A percentile compares a stretch with the other conserved stretches of the same genome.
Conservation (phyloP, 2,797 vertebrate species). For the Chaetodon trifasciatus region DNA sequence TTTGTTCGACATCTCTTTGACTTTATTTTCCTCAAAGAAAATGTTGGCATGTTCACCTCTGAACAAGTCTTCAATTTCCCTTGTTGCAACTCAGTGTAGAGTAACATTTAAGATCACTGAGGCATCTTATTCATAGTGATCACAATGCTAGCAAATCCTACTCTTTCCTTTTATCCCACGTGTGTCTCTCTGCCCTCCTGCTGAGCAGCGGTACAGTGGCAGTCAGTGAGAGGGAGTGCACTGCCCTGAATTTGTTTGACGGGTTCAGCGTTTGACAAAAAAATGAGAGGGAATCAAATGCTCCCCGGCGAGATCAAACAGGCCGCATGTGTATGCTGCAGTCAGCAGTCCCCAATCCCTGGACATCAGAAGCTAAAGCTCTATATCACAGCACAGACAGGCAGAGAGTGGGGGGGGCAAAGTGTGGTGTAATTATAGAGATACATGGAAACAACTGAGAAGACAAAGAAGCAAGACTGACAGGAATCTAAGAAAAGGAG, state of each 20-base stretch:
- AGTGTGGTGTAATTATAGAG: constrained; percentile 3
- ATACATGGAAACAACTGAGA: background rate
- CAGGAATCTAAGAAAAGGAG: background rate
- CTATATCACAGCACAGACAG: constrained; percentile 6
- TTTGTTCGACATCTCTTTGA: constrained; percentile 2
- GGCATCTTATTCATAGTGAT: constrained; percentile 8
- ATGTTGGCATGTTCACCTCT: background rate
- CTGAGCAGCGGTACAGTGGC: constrained; percentile 12
- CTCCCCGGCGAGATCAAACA: constrained; percentile 56
- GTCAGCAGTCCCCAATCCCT: constrained; percentile 28
- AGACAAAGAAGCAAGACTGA: background rate
- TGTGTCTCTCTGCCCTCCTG: constrained; percentile 20
- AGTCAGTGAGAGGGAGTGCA: constrained; percentile 11
- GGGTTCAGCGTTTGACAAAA: constrained; percentile 28
- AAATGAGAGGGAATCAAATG: constrained; percentile 30
- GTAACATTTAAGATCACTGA: background rate
- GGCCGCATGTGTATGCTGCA: background rate
- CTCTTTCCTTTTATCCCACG: background rate
- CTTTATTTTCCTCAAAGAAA: background rate
- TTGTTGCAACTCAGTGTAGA: background rate
- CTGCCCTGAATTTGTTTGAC: constrained; percentile 42
- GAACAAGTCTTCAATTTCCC: background rate
- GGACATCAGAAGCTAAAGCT: constrained; percentile 36
- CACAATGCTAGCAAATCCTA: background rate
- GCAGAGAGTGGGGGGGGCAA: background rate